Evolutionary conservation across 2,797 vertebrate species (phyloP), one percentile per base, ranked within the genome.

Genomic region (Sphenodon punctatus): DNA sequence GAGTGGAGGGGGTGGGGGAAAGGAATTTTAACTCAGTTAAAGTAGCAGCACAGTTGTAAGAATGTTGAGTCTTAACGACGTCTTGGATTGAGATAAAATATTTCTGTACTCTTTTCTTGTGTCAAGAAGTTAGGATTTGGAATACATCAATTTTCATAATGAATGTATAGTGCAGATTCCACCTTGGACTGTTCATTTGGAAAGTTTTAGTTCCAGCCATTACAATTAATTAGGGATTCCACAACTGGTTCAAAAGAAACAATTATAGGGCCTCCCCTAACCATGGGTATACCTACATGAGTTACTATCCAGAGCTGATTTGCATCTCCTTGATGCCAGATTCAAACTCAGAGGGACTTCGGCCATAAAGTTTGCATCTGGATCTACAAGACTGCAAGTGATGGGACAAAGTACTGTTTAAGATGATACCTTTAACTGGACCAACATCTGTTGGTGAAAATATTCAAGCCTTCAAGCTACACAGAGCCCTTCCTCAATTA

Each of bases 191-290:
- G 20, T 39, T 86, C n/a, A 79, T 88, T 76, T 92, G 78, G 82
- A 90, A 90, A 86, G 63, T 71, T 89, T 89, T 80, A 88, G 66
- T 58, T 68, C 15, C 73, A 90, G 78, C 80, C 76, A 83, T 83
- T 58, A 36, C 60, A 93, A 91, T 92, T 89, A 88, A 89, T 85
- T 88, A 85, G 74, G 79, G 67, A 86, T 90, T 80, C 71, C 90
- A 89, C 86, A 70, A 89, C 42, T 55, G 63, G 32, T 81, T 85
- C 11, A 73, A 32, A 51, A 87, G 89, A 86, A 84, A 43, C 12
- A 36, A 22, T 32, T 77, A 25, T 79, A 66, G 32, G 32, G 8
- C 17, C 72, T 15, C 58, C 25, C 3, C 15, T 55, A 65, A 36
- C 17, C 45, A 41, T 65, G 74, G n/a, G 34, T 77, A 72, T 65